These are phyloP conservation scores for Stictocephala bisonia DNA, from an alignment of 2,888 invertebrate genomes.

Conservation along the genomic window DNA sequence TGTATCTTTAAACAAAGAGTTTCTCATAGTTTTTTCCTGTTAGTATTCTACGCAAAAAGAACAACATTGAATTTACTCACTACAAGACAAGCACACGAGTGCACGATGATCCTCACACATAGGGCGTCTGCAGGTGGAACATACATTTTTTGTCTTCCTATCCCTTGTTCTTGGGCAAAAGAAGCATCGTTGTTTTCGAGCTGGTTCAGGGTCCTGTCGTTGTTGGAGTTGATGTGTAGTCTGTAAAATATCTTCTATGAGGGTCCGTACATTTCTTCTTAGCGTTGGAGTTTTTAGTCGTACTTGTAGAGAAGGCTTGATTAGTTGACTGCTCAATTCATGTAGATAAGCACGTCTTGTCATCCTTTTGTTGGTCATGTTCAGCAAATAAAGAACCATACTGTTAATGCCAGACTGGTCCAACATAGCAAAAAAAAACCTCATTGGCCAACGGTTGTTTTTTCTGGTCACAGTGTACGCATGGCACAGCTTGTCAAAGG, in stretches of 20 bases:
- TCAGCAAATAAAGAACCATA: constrained; percentile 20
- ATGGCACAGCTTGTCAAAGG: constrained; percentile 57
- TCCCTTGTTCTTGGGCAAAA: constrained; percentile 18
- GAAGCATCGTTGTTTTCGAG: neutral
- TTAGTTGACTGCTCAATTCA: neutral
- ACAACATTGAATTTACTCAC: neutral
- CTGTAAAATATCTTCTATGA: constrained; percentile 11
- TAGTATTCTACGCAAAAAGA: neutral
- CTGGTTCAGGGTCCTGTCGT: constrained; percentile 13
- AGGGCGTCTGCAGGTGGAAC: constrained; percentile 23
- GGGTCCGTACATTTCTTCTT: neutral
- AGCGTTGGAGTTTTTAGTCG: neutral
- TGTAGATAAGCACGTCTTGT: neutral
- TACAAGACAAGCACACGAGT: constrained; percentile 2
- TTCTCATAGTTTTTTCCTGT: neutral
- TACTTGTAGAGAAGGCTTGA: neutral
- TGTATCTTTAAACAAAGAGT: neutral
- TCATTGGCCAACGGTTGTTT: constrained; percentile 58
- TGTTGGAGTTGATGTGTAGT: neutral
- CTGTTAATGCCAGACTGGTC: constrained; percentile 56
- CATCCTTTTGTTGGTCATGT: neutral
- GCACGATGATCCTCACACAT: constrained; percentile 31
- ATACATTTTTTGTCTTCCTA: constrained; percentile 27
- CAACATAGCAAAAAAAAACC: constrained; percentile 56
- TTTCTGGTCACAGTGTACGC: constrained; percentile 50